phyloP scores from a whole-genome alignment of 2,113 vertebrate genomes.

The Antigone vipio region DNA sequence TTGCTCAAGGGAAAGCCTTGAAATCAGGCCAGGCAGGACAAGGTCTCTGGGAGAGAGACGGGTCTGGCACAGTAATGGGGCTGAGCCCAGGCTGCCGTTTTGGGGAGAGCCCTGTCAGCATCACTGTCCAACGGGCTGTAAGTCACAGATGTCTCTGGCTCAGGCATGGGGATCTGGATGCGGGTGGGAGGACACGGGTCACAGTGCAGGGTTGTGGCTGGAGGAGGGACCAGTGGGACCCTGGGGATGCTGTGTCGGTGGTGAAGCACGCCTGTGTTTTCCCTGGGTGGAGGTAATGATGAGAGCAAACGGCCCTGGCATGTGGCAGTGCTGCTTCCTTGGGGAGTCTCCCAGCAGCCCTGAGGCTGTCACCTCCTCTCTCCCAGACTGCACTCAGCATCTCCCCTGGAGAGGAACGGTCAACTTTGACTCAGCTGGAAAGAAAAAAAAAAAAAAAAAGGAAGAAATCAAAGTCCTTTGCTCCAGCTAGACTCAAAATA shows the following conservation, averaged over 20 bases:
- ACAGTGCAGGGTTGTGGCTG: neutral
- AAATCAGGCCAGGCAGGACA: neutral
- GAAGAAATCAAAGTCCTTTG: neutral
- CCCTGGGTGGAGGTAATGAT: neutral
- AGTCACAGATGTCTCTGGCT: neutral
- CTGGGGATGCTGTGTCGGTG: neutral
- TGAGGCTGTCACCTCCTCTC: neutral
- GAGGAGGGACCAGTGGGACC: neutral
- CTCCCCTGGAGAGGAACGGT: neutral
- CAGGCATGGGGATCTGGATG: neutral
- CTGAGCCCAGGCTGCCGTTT: neutral
- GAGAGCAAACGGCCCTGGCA: neutral
- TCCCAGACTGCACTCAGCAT: neutral
- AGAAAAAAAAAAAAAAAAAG: neutral
- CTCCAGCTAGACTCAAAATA: constrained; percentile 21
- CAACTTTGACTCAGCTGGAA: neutral
- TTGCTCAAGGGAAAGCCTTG: neutral
- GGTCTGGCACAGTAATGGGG: neutral
- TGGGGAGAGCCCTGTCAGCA: neutral
- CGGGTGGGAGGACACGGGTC: accelerated
- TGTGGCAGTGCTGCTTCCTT: neutral
- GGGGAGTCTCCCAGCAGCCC: neutral
- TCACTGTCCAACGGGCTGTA: accelerated
- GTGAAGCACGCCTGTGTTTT: neutral
- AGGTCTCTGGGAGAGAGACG: neutral